These are phyloP conservation scores for Halesus radiatus DNA, from an alignment of 1,140 invertebrate genomes.

Conservation along the genomic window DNA sequence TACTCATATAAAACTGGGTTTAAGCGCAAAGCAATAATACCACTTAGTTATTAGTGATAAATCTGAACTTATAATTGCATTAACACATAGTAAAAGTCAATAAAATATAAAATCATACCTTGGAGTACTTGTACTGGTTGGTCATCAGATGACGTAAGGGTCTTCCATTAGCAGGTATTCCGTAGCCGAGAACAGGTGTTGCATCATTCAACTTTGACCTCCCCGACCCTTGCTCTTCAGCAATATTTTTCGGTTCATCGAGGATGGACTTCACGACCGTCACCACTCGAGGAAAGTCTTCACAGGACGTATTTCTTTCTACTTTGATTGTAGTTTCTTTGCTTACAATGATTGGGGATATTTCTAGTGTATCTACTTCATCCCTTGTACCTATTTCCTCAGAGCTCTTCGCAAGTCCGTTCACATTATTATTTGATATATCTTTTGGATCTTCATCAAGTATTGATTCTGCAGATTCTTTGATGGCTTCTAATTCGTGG, in stretches of 20 bases:
- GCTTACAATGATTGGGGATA: not conserved
- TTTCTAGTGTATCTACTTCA: not conserved
- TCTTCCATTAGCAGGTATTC: not conserved
- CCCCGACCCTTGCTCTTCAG: not conserved
- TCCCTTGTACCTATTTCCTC: not conserved
- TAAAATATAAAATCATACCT: conserved; percentile 5
- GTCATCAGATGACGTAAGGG: conserved; percentile 11
- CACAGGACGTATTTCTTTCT: not conserved
- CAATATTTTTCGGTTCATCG: conserved; percentile 37
- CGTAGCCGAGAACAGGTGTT: not conserved
- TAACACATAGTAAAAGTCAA: too few relatives aligned
- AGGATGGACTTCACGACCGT: conserved; percentile 45
- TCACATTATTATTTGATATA: too few relatives aligned
- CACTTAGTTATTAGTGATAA: too few relatives aligned
- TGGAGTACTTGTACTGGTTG: conserved; percentile 2
- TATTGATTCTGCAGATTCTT: too few relatives aligned
- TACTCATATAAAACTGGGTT: too few relatives aligned
- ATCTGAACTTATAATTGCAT: too few relatives aligned
- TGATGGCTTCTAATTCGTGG: too few relatives aligned
- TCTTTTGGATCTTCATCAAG: too few relatives aligned
- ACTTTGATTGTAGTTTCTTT: not conserved
- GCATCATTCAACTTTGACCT: not conserved
- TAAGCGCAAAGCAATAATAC: too few relatives aligned
- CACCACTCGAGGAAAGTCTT: conserved; percentile 33
- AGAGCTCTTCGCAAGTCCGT: too few relatives aligned